Conservation (phyloP, 1,140 invertebrate species). For the Apolygus lucorum region DNA sequence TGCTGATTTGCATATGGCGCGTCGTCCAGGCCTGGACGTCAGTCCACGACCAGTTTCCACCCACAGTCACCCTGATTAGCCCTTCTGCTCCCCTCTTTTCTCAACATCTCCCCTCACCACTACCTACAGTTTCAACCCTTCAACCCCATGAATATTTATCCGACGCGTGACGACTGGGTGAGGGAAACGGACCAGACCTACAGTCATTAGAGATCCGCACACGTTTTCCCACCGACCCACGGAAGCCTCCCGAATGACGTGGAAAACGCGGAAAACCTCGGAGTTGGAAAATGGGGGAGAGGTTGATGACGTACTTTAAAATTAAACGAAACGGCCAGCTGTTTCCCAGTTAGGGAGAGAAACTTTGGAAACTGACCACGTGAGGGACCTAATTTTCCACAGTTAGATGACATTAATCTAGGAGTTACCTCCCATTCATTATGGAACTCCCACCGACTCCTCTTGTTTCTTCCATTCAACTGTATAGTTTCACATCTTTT, state of each 20-base stretch:
- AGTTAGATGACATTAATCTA: background rate
- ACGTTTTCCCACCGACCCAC: background rate
- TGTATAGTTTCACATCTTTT: no score
- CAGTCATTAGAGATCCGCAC: conserved; percentile 14
- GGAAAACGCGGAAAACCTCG: background rate
- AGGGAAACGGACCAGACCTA: background rate
- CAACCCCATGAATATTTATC: conserved; percentile 15
- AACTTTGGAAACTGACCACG: background rate
- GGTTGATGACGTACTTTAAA: background rate
- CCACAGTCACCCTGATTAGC: conserved; percentile 14
- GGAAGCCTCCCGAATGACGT: background rate
- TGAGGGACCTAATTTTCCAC: background rate
- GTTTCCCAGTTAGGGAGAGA: background rate
- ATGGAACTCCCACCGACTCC: background rate
- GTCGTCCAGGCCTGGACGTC: background rate
- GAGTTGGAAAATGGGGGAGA: background rate
- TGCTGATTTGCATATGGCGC: conserved; percentile 12
- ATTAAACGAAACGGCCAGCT: background rate
- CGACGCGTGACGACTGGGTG: conserved; percentile 10
- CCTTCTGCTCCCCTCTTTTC: background rate
- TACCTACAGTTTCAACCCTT: background rate
- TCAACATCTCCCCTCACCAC: no score
- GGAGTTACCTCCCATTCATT: background rate
- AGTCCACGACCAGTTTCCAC: no score
- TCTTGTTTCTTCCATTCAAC: no score